phyloP scores from a whole-genome alignment of 2,113 vertebrate genomes.

The Daboia siamensis region DNA sequence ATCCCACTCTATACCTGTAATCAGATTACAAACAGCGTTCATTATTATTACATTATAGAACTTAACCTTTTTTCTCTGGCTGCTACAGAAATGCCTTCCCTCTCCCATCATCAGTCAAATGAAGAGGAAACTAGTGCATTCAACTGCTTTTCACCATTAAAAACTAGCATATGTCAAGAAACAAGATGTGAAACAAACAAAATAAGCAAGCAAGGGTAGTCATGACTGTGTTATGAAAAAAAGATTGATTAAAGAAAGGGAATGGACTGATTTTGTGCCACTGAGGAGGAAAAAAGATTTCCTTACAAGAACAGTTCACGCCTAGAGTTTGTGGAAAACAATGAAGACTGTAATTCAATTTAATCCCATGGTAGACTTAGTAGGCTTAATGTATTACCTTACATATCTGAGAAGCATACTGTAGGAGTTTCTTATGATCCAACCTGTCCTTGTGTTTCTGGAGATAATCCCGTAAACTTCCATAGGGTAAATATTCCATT shows the following conservation, averaged over 20 bases:
- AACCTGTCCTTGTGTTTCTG: slow-evolving; percentile 90
- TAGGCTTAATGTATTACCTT: slow-evolving; percentile 76
- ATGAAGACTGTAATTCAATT: background rate
- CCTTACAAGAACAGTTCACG: background rate
- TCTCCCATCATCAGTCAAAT: background rate
- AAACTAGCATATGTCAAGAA: background rate
- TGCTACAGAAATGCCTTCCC: background rate
- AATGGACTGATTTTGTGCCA: background rate
- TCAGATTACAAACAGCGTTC: background rate
- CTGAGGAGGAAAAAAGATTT: background rate
- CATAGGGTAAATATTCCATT: slow-evolving; percentile 96
- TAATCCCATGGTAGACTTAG: background rate
- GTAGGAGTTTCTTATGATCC: slow-evolving; percentile 89
- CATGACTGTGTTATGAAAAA: background rate
- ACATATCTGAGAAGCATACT: slow-evolving; percentile 92
- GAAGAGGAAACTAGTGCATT: background rate
- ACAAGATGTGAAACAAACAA: background rate
- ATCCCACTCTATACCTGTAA: background rate
- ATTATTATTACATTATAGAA: background rate
- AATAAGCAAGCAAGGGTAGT: background rate
- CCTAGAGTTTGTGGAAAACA: background rate
- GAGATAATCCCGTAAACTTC: slow-evolving; percentile 95
- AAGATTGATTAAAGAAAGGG: background rate
- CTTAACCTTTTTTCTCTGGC: background rate
- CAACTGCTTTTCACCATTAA: background rate